These are phyloP conservation scores for Mercenaria mercenaria DNA, from an alignment of 1,140 invertebrate genomes.

Conservation along the genomic window DNA sequence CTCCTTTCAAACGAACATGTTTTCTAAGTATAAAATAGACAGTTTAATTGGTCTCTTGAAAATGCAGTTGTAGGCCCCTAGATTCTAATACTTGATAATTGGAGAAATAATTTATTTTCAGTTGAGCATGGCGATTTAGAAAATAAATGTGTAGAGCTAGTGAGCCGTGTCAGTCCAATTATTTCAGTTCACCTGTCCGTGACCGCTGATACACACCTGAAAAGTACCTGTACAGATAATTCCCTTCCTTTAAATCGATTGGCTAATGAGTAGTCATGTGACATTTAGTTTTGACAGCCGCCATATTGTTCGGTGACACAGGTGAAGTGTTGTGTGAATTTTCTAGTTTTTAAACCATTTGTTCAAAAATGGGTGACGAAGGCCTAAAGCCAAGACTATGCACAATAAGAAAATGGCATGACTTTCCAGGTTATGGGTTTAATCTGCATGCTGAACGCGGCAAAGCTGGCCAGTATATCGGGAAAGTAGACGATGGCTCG, in stretches of 20 bases:
- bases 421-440: slow-evolving; percentile 99
- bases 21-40: too few relatives aligned
- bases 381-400: slow-evolving; percentile 79
- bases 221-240: slow-evolving; percentile 53
- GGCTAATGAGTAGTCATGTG: slow-evolving; percentile 66
- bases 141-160: too few relatives aligned
- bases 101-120: too few relatives aligned
- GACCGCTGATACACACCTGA: slow-evolving; percentile 53
- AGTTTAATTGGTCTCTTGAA: too few relatives aligned
- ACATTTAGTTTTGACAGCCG: slow-evolving; percentile 65
- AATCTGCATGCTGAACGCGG: slow-evolving; percentile 99
- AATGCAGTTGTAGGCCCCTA: too few relatives aligned
- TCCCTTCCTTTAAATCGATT: slow-evolving; percentile 56
- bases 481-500: slow-evolving; percentile 97
- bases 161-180: slow-evolving; percentile 5
- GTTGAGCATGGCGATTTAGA: too few relatives aligned
- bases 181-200: not conserved
- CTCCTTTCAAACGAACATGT: too few relatives aligned
- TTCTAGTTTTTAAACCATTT: not conserved
- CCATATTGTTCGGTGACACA: slow-evolving; percentile 66
- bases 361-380: slow-evolving; percentile 37
- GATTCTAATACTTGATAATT: too few relatives aligned
- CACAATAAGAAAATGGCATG: slow-evolving; percentile 91
- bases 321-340: not conserved
- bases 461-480: slow-evolving; percentile 98